Percentiles rank a stretch among this genome's conserved stretches.
phyloP scores from a whole-genome alignment of 2,797 vertebrate species.

The Pipistrellus kuhlii region DNA sequence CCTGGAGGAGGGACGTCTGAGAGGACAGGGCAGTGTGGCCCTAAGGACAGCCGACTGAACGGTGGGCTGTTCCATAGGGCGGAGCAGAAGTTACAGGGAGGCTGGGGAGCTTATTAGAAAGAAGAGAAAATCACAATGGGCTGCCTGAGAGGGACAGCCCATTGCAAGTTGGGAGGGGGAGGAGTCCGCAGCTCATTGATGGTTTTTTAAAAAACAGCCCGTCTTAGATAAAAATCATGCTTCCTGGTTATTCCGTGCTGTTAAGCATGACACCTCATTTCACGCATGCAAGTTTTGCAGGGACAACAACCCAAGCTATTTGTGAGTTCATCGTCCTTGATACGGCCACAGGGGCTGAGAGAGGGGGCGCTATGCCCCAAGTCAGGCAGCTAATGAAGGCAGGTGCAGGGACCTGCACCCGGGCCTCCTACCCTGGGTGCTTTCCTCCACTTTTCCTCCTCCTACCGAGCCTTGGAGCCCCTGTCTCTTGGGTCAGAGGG shows the following conservation, averaged over 20 bases:
- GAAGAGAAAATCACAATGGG: not conserved
- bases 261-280: not conserved
- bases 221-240: rapidly evolving
- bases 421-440: not conserved
- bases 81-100: not conserved
- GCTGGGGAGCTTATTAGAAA: not conserved
- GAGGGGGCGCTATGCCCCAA: not conserved
- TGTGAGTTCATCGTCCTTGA: not conserved
- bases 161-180: too few species aligned
- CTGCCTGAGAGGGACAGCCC: not conserved
- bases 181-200: not conserved
- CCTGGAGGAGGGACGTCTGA: not conserved
- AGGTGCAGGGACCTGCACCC: not conserved
- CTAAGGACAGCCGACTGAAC: not conserved
- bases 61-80: not conserved
- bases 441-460: not conserved
- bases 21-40: not conserved
- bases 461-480: not conserved
- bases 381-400: not conserved
- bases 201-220: not conserved
- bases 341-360: not conserved
- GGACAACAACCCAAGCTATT: not conserved
- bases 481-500: not conserved
- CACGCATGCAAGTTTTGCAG: not conserved
- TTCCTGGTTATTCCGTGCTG: not conserved